These are phyloP conservation scores for Philereme vetulata DNA, from an alignment of 2,888 invertebrate genomes.

Conservation along the genomic window DNA sequence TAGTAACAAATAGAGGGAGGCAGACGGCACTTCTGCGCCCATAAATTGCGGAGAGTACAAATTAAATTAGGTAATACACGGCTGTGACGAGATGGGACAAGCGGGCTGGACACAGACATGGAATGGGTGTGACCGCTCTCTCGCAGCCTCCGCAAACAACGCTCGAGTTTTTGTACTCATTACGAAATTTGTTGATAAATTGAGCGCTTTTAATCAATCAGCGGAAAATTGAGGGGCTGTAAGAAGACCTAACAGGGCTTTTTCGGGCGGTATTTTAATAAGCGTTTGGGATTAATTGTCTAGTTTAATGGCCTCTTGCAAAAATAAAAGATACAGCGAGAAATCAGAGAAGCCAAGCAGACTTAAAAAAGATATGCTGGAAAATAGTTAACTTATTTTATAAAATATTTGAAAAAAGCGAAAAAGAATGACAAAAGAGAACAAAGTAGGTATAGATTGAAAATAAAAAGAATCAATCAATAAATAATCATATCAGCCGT, in stretches of 20 bases:
- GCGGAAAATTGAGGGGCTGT: conserved; percentile 14
- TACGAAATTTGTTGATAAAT: conserved; percentile 31
- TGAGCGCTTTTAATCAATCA: conserved; percentile 28
- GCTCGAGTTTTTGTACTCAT: conserved; percentile 32
- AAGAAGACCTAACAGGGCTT: not conserved
- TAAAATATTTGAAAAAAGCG: too few species aligned
- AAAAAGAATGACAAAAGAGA: too few species aligned
- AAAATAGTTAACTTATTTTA: too few species aligned
- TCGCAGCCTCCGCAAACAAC: conserved; percentile 31
- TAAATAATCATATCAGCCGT: too few species aligned
- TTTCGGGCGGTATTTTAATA: too few species aligned
- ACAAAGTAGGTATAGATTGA: too few species aligned
- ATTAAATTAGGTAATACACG: conserved; percentile 83
- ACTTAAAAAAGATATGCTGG: too few species aligned
- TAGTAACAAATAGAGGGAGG: conserved; percentile 63
- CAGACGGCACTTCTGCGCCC: conserved; percentile 72
- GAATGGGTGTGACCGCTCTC: conserved; percentile 74
- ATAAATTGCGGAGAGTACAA: conserved; percentile 80
- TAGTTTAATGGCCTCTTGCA: too few species aligned
- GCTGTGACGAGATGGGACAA: conserved; percentile 77
- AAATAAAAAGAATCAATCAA: too few species aligned
- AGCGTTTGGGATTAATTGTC: too few species aligned
- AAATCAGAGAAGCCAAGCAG: too few species aligned
- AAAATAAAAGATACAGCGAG: too few species aligned
- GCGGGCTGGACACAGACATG: conserved; percentile 68